Evolutionary conservation across 2,113 vertebrate genomes (phyloP), one percentile per base, ranked within the genome.

Genomic region (Dicerorhinus sumatrensis): DNA sequence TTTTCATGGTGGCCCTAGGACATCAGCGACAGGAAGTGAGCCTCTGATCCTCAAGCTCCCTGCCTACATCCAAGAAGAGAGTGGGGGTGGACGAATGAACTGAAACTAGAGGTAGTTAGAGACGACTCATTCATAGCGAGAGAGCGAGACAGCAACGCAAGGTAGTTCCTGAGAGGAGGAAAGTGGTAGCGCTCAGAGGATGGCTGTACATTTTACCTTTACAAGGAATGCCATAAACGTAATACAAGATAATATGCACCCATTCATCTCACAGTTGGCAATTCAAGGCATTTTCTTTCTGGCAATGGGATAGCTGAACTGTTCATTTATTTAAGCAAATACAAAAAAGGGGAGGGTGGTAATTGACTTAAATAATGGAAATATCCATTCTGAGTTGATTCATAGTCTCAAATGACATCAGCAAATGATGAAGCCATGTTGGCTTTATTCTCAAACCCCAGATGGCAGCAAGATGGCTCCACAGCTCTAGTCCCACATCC

Each of bases 281-380:
- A 23, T 72, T 58, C 67, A 94, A 94, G 42, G 6, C 51, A 39
- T 36, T 91, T 63, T 88, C 20, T 79, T 67, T 86, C 83, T 92
- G 76, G 31, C 83, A 77, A 18, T 58, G 36, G 31, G n/a, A 76
- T 72, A 91, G 56, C 27, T 73, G n/a, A 62, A 75, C 58, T 90
- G 31, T 83, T 73, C 77, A 36, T 82, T 72, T 83, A 70, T 58
- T 72, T 77, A 82, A 91, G 39, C 25, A 60, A 58, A 69, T 27
- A 56, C n/a, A 13, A 33, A 23, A 82, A 91, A 46, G 12, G 2
- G 25, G 54, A 36, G 25, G 62, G 33, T 76, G 36, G 21, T 23
- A 42, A 72, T 48, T 65, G 62, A 83, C 77, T 92, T 72, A 88
- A 82, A 80, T 79, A 65, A 73, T 67, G 63, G 70, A 67, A 79